phyloP scores from a whole-genome alignment of 2,113 vertebrate genomes.

The Neopipo cinnamomea region DNA sequence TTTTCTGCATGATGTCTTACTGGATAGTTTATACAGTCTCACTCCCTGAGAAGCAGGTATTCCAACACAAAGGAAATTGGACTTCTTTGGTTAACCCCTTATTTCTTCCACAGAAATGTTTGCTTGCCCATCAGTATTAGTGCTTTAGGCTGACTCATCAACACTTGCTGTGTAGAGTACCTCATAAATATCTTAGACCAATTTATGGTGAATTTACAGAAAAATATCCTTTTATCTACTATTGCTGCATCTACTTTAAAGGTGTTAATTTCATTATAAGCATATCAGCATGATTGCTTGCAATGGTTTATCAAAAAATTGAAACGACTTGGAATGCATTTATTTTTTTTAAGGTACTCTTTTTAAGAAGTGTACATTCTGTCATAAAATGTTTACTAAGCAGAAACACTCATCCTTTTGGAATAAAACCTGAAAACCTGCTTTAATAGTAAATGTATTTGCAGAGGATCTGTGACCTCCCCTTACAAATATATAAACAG shows the following conservation, averaged over 20 bases:
- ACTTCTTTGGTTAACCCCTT: not conserved
- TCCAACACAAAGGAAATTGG: not conserved
- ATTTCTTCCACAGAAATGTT: not conserved
- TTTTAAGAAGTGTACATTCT: not conserved
- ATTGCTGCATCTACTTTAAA: not conserved
- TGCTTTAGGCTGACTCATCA: not conserved
- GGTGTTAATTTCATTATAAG: not conserved
- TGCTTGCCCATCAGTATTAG: not conserved
- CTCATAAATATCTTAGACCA: not conserved
- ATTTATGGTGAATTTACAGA: conserved; percentile 6
- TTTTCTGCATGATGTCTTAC: not conserved
- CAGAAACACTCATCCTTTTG: not conserved
- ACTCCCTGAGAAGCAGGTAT: not conserved
- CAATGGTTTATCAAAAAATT: not conserved
- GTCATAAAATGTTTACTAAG: not conserved
- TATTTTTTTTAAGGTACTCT: not conserved
- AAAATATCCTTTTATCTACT: not conserved
- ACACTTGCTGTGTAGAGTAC: not conserved
- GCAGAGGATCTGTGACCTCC: not conserved
- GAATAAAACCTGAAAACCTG: not conserved
- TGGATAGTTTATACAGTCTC: not conserved
- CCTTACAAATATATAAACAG: not conserved
- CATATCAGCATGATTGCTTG: not conserved
- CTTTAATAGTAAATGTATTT: not conserved
- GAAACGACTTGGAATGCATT: not conserved